A percentile compares a stretch with the other conserved stretches of the same genome.
Evolutionary conservation across 1,140 invertebrate genomes (phyloP).

Genomic region (Teleopsis dalmanni): DNA sequence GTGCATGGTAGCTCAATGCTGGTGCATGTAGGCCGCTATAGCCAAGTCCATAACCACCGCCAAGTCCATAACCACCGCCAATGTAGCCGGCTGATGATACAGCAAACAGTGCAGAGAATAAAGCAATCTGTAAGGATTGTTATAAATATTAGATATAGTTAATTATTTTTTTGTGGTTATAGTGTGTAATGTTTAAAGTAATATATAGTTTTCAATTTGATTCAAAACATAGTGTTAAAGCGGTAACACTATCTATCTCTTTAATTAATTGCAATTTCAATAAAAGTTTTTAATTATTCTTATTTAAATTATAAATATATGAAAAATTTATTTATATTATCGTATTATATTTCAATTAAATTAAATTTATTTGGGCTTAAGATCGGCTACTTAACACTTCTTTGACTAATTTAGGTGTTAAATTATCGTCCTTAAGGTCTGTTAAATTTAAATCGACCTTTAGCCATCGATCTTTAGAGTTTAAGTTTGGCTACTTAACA

Average conservation of each 20-base stretch:
- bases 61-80: slow-evolving; percentile 25
- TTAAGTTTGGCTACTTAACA: background rate
- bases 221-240: background rate
- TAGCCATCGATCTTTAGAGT: background rate
- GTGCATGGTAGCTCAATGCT: slow-evolving; percentile 29
- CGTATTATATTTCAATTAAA: background rate
- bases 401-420: background rate
- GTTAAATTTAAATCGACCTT: background rate
- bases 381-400: background rate
- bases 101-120: slow-evolving; percentile 36
- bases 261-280: too few species aligned
- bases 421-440: background rate
- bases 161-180: background rate
- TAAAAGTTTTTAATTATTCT: background rate
- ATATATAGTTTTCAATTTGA: background rate
- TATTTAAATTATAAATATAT: background rate
- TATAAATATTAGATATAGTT: background rate
- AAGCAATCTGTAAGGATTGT: slow-evolving; percentile 21
- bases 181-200: background rate
- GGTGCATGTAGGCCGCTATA: slow-evolving; percentile 18
- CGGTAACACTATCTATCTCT: too few species aligned
- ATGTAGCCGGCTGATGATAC: slow-evolving; percentile 36
- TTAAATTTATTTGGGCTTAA: background rate
- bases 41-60: slow-evolving; percentile 14
- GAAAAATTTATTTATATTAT: background rate